phyloP scores from a whole-genome alignment of 23 tunicate genomes.

The Ascidia mentula region DNA sequence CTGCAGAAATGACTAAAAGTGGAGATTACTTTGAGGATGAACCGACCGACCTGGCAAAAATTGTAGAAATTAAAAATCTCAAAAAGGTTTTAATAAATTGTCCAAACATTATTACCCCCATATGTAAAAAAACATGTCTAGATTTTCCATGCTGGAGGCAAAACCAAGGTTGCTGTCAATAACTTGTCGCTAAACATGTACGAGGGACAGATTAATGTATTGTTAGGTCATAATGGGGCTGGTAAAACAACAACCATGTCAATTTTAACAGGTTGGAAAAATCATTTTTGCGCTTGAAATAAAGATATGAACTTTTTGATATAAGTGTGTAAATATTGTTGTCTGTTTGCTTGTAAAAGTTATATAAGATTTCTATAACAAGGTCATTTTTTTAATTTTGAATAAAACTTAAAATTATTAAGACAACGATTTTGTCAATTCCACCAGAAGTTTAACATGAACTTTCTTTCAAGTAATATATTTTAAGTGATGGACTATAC shows the following conservation, averaged over 20 bases:
- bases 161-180: slow-evolving; percentile 17
- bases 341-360: no score
- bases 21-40: slow-evolving; percentile 81
- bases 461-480: no score
- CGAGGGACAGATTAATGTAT: slow-evolving; percentile 12
- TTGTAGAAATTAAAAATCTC: slow-evolving; percentile 60
- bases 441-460: no score
- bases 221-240: slow-evolving; percentile 40
- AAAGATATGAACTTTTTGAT: no score
- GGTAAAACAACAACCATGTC: slow-evolving; percentile 44
- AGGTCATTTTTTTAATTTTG: no score
- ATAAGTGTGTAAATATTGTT: no score
- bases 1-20: background rate
- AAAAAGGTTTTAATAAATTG: slow-evolving; percentile 40
- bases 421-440: no score
- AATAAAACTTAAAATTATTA: no score
- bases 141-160: background rate
- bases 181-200: slow-evolving; percentile 22
- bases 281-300: background rate
- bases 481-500: no score
- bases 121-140: background rate
- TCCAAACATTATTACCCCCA: background rate
- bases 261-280: slow-evolving; percentile 22
- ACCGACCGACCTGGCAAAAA: slow-evolving; percentile 30
- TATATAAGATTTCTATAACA: no score